A percentile compares a stretch with the other conserved stretches of the same genome.
These are phyloP conservation scores for Eupithecia tripunctaria DNA, from an alignment of 2,888 invertebrate species.

Conservation along the genomic window DNA sequence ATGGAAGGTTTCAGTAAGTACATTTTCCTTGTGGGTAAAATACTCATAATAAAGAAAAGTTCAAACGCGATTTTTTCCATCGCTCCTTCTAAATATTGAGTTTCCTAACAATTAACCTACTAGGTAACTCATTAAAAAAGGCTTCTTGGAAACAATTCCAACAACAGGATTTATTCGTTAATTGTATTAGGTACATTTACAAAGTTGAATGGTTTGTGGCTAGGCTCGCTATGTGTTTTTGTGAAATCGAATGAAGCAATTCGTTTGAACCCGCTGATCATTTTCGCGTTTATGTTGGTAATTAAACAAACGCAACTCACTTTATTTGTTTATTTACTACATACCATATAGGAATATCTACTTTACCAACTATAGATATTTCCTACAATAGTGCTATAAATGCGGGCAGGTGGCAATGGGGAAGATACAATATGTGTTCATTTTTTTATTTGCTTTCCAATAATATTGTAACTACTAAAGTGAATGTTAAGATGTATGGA, in stretches of 20 bases:
- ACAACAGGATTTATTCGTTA: neutral
- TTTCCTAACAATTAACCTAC: neutral
- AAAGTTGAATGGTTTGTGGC: constrained; percentile 7
- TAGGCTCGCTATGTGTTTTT: neutral
- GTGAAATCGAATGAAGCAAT: constrained; percentile 5
- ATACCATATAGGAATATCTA: too few relatives aligned
- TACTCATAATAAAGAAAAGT: neutral
- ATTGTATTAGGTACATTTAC: constrained; percentile 1
- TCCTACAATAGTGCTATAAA: too few relatives aligned
- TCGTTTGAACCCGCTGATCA: neutral
- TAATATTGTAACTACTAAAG: too few relatives aligned
- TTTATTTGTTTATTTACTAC: neutral
- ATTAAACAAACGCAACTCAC: neutral
- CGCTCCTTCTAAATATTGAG: neutral
- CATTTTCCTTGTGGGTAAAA: neutral
- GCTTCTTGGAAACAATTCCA: neutral
- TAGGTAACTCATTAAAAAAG: neutral
- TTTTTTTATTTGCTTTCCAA: too few relatives aligned
- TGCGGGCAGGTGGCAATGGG: too few relatives aligned
- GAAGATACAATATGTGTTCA: too few relatives aligned
- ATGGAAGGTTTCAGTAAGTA: too few relatives aligned
- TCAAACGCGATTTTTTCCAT: neutral
- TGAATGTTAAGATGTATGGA: too few relatives aligned
- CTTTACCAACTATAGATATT: too few relatives aligned
- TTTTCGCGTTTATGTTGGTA: neutral